These are phyloP conservation scores for Glareola pratincola DNA, from an alignment of 2,113 vertebrate species.

Conservation along the genomic window DNA sequence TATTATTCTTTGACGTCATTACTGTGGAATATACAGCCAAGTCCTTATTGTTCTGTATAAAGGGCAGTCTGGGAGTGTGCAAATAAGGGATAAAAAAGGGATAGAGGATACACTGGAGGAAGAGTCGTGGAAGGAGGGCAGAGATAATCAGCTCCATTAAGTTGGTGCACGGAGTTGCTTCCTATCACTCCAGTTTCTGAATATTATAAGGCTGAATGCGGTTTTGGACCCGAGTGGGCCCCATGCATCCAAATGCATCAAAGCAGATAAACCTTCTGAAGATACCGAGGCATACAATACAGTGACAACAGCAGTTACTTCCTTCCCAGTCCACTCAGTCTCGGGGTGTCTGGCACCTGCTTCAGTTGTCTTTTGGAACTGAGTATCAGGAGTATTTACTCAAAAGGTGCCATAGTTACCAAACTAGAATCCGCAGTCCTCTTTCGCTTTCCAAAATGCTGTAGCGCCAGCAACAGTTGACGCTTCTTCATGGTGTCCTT, in stretches of 20 bases:
- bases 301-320: neutral
- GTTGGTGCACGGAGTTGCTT: neutral
- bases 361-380: neutral
- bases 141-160: neutral
- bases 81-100: neutral
- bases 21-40: slow-evolving; percentile 4
- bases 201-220: neutral
- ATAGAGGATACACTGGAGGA: neutral
- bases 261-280: neutral
- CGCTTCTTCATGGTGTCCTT: neutral
- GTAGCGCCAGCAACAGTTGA: neutral
- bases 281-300: neutral
- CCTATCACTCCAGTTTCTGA: neutral
- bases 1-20: slow-evolving; percentile 33
- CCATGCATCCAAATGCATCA: neutral
- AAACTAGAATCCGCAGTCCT: neutral
- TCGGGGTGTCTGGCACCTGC: neutral
- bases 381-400: neutral
- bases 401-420: neutral
- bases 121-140: neutral
- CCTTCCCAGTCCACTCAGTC: neutral
- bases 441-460: neutral
- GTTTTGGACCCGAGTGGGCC: neutral
- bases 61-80: neutral
- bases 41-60: neutral